Percentiles rank a stretch among this genome's conserved stretches.
These are phyloP conservation scores for Tragopan temminckii DNA, from an alignment of 2,797 vertebrate species.

Conservation along the genomic window DNA sequence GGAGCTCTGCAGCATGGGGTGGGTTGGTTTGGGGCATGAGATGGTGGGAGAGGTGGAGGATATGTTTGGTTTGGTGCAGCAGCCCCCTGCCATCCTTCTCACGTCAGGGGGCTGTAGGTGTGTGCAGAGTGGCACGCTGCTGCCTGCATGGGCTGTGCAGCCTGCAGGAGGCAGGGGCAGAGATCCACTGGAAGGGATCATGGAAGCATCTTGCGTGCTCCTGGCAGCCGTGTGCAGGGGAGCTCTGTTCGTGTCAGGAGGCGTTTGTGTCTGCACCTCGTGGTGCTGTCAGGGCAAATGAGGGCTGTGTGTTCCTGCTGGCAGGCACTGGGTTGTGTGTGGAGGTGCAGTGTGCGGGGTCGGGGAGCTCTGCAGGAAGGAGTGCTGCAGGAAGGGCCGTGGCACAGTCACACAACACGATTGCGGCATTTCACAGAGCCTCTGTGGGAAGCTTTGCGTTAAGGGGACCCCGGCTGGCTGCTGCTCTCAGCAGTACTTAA, in stretches of 20 bases:
- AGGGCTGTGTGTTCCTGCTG: background rate
- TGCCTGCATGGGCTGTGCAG: background rate
- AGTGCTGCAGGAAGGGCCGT: background rate
- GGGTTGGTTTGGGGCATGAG: accelerated
- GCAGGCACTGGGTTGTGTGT: accelerated
- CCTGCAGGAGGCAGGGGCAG: background rate
- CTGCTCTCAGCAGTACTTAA: background rate
- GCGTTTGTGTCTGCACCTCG: background rate
- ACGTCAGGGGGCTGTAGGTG: background rate
- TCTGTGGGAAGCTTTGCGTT: background rate
- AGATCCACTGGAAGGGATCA: accelerated
- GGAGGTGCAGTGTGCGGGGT: background rate
- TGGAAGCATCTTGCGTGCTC: accelerated
- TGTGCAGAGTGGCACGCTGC: accelerated
- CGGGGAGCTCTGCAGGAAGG: background rate
- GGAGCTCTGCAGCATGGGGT: background rate
- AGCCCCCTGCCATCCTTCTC: background rate
- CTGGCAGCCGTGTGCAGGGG: accelerated
- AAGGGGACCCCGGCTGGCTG: background rate
- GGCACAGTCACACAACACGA: accelerated
- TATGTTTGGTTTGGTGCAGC: too few relatives aligned
- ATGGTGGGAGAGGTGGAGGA: background rate
- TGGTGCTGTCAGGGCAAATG: background rate
- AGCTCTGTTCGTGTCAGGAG: accelerated
- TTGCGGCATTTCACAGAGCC: background rate